Base-by-base conservation (phyloP, 2,797 vertebrate species). In the Vultur gryphus region DNA sequence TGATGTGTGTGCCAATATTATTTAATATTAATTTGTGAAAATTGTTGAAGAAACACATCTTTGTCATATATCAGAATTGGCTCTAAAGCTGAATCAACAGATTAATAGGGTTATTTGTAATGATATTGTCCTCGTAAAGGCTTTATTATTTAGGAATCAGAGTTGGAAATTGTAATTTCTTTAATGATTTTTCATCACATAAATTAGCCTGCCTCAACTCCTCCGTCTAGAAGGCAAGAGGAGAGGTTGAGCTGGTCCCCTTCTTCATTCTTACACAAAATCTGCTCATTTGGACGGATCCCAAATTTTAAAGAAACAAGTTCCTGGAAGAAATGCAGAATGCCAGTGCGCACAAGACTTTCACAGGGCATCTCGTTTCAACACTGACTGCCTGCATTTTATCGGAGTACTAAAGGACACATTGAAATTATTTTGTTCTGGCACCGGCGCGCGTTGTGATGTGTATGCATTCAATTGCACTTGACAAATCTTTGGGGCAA, bases 201-300 rank as follows among this genome's bases (percentile, higher is more conserved):
- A 96, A 83, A 95, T 92, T 96, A 95, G 89, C 73, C 95, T 82
- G 57, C 87, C 54, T 71, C 84, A 89, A 79, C 75, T 95, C 73
- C 76, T 69, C 89, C 35, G 93, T 97, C 96, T 92, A 96, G 95
- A 96, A 96, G 96, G 97, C 96, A 94, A 90, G 87, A 84, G 58
- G 85, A 76, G 77, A 97, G 94, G 86, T 84, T 83, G 73, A 95
- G 83, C 92, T 84, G 87, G 94, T 97, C 88, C 82, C 92, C 90
- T 91, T 97, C 92, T 92, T 95, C 93, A 86, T 96, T 96, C 93
- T 95, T 97, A 96, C 95, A 96, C 96, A 97, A 97, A 97, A 97
- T 97, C 97, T 96, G 97, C 91, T 92, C 92, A 59, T 95, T 97
- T 96, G 92, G 83, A 91, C 16, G 3, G 54, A 72, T 94, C 90